Base-by-base conservation (phyloP, 1,140 invertebrate genomes). In the Orchesella cincta region DNA sequence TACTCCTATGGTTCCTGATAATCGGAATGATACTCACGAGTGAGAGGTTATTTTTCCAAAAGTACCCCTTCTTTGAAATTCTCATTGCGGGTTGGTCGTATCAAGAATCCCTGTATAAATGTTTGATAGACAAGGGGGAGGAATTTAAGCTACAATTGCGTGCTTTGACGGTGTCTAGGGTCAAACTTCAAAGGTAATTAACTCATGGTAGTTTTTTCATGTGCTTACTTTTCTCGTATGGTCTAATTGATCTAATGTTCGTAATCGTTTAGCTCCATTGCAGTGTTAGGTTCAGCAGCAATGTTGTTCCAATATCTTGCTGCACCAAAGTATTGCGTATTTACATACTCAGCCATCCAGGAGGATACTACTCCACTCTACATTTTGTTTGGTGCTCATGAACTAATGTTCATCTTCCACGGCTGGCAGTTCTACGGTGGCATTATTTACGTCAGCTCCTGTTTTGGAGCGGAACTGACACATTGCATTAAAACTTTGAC, bases 51-150 rank as follows among this genome's bases (percentile, higher is more conserved):
- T 78, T 78, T 39, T 62, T 31, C 28, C 35, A 36, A n/a, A 78
- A 74, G 62, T 78, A 78, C 18, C 76, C 76, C 0, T 78, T 78
- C 57, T 78, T 74, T 67, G 76, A 78, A 74, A 78, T 78, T 3
- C 29, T 78, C 0, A 39, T n/a, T 57, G 76, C 72, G 0, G 33
- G 72, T 20, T 78, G 76, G 76, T 39, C 33, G n/a, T 54, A 62
- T 28, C 35, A 78, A 23, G 73, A 78, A 14, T 31, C 34, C 1
- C 8, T 78, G 0, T 67, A 54, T 70, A 12, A n/a, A 0, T 20
- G 14, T 18, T 35, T 78, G 18, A 39, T 73, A 18, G 33, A 36
- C 1, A 36, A 1, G 20, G 54, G 18, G 5, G 70, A 78, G 39
- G 33, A 46, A 51, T 74, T 73, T 29, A 46, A 39, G 26, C 5